phyloP scores from a whole-genome alignment of 2,888 invertebrate genomes.

The Ligdia adustata region DNA sequence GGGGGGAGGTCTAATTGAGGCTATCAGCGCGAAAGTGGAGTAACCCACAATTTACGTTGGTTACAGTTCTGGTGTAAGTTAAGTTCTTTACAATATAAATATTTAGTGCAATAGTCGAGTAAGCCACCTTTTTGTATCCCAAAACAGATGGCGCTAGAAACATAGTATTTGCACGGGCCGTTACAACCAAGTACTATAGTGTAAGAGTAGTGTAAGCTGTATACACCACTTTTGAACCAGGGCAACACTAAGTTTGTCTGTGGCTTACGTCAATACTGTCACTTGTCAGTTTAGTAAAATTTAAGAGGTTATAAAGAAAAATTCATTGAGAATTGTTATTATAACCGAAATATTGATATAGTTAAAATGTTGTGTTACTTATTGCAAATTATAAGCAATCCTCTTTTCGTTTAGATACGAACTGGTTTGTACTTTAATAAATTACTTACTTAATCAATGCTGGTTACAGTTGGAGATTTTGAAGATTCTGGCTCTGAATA shows the following conservation, averaged over 20 bases:
- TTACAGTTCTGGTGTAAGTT: slow-evolving; percentile 12
- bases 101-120: slow-evolving; percentile 9
- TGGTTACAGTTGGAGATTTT: slow-evolving; percentile 11
- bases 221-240: slow-evolving; percentile 1
- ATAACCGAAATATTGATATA: no score
- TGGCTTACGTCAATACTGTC: not conserved
- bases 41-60: slow-evolving; percentile 11
- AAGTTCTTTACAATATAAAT: slow-evolving; percentile 6
- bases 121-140: slow-evolving; percentile 11
- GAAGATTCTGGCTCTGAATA: slow-evolving; percentile 14
- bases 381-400: no score
- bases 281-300: no score
- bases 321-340: no score
- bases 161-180: slow-evolving; percentile 18
- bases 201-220: slow-evolving; percentile 18
- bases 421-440: slow-evolving; percentile 9
- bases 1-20: not conserved
- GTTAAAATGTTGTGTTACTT: no score
- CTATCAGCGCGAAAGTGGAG: slow-evolving; percentile 1
- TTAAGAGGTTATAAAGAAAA: no score
- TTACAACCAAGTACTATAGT: slow-evolving; percentile 7
- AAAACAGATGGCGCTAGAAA: slow-evolving; percentile 4
- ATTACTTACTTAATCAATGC: slow-evolving; percentile 8
- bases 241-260: not conserved
- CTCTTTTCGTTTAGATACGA: not conserved